phyloP scores from a whole-genome alignment of 2,113 vertebrate genomes.

The Paradisaea rubra region DNA sequence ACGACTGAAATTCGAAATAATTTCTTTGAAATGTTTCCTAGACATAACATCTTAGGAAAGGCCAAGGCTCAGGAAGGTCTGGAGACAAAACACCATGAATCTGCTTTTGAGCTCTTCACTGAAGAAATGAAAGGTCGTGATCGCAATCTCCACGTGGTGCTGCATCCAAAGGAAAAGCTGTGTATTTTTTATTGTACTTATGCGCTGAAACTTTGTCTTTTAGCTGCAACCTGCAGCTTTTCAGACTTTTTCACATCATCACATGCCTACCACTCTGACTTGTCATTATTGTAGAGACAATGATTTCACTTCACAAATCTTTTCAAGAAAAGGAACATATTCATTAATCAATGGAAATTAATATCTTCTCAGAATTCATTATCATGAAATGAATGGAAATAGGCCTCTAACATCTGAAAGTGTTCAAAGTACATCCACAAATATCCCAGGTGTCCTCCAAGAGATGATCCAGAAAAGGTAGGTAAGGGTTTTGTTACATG shows the following conservation, averaged over 20 bases:
- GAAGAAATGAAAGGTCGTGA: background rate
- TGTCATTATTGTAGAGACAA: background rate
- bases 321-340: background rate
- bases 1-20: background rate
- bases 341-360: background rate
- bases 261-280: background rate
- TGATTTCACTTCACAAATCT: background rate
- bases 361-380: background rate
- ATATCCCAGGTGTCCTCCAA: background rate
- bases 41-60: background rate
- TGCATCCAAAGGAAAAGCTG: background rate
- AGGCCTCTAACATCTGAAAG: background rate
- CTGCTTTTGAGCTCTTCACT: background rate
- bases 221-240: background rate
- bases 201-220: background rate
- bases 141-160: background rate
- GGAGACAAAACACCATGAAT: background rate
- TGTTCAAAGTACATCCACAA: background rate
- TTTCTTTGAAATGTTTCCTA: background rate
- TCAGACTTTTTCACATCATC: background rate
- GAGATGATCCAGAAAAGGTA: fast-evolving
- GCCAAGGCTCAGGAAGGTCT: background rate
- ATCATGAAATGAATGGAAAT: background rate
- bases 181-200: background rate
- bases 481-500: background rate